Conservation (phyloP, 2,797 vertebrate species). For the Uromys caudimaculatus region DNA sequence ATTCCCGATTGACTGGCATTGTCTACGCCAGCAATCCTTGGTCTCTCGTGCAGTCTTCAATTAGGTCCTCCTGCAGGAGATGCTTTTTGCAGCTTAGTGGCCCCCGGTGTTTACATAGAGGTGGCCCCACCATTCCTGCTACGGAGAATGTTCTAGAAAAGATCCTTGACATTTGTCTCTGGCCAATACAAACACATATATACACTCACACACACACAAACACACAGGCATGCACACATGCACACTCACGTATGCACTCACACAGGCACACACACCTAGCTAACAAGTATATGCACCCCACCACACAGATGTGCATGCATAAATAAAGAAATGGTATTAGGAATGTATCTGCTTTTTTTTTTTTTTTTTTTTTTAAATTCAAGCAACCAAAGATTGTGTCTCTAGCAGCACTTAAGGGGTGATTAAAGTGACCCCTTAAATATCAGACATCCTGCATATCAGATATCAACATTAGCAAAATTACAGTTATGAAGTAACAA, state of each 20-base stretch:
- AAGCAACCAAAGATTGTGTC: no score
- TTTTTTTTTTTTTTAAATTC: background rate
- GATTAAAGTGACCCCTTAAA: background rate
- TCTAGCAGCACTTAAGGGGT: background rate
- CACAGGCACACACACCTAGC: background rate
- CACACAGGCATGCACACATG: no score
- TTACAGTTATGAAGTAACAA: background rate
- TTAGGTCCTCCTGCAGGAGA: background rate
- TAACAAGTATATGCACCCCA: background rate
- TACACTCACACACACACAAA: background rate
- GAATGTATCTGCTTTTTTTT: fast-evolving
- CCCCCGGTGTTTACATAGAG: background rate
- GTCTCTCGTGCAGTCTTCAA: background rate
- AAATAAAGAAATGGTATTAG: background rate
- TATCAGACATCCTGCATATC: background rate
- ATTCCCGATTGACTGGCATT: background rate
- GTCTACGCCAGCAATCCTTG: background rate
- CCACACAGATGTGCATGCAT: background rate
- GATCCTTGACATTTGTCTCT: background rate
- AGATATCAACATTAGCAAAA: background rate
- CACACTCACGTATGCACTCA: no score
- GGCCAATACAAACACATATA: background rate
- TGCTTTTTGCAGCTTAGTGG: background rate
- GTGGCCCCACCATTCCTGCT: background rate
- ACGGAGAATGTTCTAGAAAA: background rate